These are phyloP conservation scores for Colossoma macropomum DNA, from an alignment of 2,113 vertebrate genomes.

Conservation along the genomic window DNA sequence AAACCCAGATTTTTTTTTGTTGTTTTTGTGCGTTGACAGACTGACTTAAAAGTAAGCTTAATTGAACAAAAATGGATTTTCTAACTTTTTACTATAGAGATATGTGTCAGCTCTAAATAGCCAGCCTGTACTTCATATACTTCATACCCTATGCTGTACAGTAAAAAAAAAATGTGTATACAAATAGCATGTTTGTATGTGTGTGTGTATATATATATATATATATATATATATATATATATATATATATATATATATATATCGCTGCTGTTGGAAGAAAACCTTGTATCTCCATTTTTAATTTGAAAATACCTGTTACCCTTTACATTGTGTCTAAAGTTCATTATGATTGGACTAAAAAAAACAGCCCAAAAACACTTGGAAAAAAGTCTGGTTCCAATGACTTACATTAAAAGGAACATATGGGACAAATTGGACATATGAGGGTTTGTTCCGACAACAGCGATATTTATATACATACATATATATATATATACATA, in stretches of 20 bases:
- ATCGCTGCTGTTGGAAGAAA: too few species aligned
- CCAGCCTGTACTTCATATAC: slow-evolving; percentile 58
- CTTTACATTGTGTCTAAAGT: too few species aligned
- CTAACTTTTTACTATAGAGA: slow-evolving; percentile 63
- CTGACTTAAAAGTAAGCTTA: slow-evolving; percentile 14
- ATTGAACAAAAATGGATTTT: slow-evolving; percentile 14
- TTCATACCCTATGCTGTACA: slow-evolving; percentile 73
- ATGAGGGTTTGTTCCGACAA: too few species aligned
- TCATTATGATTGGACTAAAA: too few species aligned
- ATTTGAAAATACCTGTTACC: too few species aligned
- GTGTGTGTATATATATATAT: not conserved
- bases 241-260: slow-evolving; percentile 71
- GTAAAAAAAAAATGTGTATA: slow-evolving; percentile 76
- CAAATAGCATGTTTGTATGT: slow-evolving; percentile 70
- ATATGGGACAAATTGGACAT: too few species aligned
- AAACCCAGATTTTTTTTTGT: not conserved
- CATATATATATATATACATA: not conserved
- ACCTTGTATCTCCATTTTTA: too few species aligned
- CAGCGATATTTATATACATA: slow-evolving; percentile 59
- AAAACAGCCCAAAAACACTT: too few species aligned
- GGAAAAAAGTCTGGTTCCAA: too few species aligned
- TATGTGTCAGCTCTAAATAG: slow-evolving; percentile 66
- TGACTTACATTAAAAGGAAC: too few species aligned
- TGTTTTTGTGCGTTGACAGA: not conserved
- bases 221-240: slow-evolving; percentile 33